A percentile compares a stretch with the other conserved stretches of the same genome.
phyloP scores from a whole-genome alignment of 1,140 invertebrate species.

The Anthonomus grandis region DNA sequence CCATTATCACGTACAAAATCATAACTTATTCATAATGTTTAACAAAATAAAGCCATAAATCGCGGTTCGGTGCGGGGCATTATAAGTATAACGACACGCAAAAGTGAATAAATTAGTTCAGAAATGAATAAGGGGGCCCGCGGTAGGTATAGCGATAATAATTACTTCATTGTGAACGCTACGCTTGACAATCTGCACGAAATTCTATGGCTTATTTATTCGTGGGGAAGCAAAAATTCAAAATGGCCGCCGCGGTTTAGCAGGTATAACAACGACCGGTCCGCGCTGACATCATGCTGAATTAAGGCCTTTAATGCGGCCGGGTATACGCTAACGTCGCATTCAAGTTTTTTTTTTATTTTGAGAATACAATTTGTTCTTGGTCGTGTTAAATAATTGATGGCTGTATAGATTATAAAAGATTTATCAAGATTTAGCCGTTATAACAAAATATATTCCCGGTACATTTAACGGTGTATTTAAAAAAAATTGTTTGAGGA shows the following conservation, averaged over 20 bases:
- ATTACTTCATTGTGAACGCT: constrained; percentile 26
- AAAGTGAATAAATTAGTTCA: constrained; percentile 23
- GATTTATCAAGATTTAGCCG: no score
- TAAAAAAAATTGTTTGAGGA: no score
- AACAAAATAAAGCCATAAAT: constrained; percentile 26
- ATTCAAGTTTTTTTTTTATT: no score
- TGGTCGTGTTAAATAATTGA: no score
- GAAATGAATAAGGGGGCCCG: constrained; percentile 4
- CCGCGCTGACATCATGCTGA: constrained; percentile 16
- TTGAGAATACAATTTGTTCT: no score
- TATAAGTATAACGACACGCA: constrained; percentile 4
- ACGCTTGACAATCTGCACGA: constrained; percentile 35
- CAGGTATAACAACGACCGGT: constrained; percentile 39
- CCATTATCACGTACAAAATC: no score
- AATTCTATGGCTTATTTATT: constrained; percentile 51
- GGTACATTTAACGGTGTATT: no score
- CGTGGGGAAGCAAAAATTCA: constrained; percentile 49
- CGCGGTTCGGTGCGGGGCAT: background rate
- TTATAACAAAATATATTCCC: no score
- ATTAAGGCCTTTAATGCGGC: no score
- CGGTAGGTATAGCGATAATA: constrained; percentile 22
- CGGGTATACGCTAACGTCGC: no score
- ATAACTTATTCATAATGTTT: no score
- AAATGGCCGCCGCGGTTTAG: constrained; percentile 45
- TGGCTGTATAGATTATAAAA: no score